phyloP scores from a whole-genome alignment of 2,888 invertebrate genomes.

The Hemistola chrysoprasaria region DNA sequence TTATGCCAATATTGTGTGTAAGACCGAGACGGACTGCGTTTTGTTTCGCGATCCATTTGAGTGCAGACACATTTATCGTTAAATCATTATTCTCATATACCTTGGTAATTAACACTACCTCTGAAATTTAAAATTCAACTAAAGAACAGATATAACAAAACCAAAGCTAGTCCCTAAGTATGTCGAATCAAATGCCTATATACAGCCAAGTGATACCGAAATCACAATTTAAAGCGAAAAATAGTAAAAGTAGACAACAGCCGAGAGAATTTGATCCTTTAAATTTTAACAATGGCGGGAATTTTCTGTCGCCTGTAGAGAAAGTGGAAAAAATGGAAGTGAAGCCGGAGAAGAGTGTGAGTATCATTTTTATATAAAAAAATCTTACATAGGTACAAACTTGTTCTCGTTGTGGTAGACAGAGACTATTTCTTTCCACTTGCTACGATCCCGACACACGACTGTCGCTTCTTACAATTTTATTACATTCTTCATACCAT shows the following conservation, averaged over 20 bases:
- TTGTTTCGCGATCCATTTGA: too few species aligned
- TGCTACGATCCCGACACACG: too few species aligned
- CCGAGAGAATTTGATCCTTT: slow-evolving; percentile 84
- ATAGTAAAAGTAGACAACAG: slow-evolving; percentile 36
- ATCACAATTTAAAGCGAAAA: slow-evolving; percentile 62
- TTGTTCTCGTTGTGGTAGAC: too few species aligned
- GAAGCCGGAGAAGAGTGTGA: slow-evolving; percentile 33
- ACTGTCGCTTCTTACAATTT: too few species aligned
- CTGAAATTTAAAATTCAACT: slow-evolving; percentile 7
- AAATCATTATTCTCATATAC: too few species aligned
- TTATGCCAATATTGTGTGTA: too few species aligned
- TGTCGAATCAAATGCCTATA: slow-evolving; percentile 77
- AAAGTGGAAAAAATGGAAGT: slow-evolving; percentile 56
- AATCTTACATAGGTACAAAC: too few species aligned
- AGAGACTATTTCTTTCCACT: too few species aligned
- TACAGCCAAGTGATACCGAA: slow-evolving; percentile 78
- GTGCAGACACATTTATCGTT: too few species aligned
- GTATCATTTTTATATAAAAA: too few species aligned
- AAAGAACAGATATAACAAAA: slow-evolving; percentile 37
- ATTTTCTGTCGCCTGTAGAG: slow-evolving; percentile 52
- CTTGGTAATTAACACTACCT: slow-evolving; percentile 22
- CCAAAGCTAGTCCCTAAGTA: slow-evolving; percentile 68
- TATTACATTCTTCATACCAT: too few species aligned
- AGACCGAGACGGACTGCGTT: too few species aligned
- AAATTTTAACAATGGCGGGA: slow-evolving; percentile 82